These are phyloP conservation scores for Salpingus planirostris DNA, from an alignment of 2,888 invertebrate genomes.

Conservation along the genomic window DNA sequence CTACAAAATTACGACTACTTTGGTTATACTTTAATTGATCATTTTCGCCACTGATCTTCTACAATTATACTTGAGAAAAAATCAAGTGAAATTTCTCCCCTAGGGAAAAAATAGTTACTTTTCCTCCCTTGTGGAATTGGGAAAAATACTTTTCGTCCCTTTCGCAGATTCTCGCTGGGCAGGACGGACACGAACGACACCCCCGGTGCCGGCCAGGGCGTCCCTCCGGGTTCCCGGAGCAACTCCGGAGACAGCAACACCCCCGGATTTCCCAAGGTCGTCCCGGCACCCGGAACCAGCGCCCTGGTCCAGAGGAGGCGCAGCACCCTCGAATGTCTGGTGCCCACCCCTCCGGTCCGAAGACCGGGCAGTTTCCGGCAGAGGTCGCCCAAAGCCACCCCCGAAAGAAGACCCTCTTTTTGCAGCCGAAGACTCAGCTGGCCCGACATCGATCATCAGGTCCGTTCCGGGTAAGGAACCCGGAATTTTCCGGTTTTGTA, in stretches of 20 bases:
- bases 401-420: slow-evolving; percentile 59
- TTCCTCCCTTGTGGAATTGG: background rate
- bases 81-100: no score
- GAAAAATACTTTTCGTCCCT: slow-evolving; percentile 3
- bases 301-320: slow-evolving; percentile 46
- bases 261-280: slow-evolving; percentile 62
- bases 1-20: no score
- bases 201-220: slow-evolving; percentile 19
- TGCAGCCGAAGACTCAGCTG: slow-evolving; percentile 71
- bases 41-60: no score
- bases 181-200: slow-evolving; percentile 35
- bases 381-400: slow-evolving; percentile 46
- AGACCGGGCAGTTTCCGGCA: slow-evolving; percentile 47
- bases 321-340: slow-evolving; percentile 52
- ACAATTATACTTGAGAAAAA: no score
- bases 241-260: slow-evolving; percentile 40
- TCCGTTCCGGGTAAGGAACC: slow-evolving; percentile 72
- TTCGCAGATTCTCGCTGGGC: slow-evolving; percentile 39
- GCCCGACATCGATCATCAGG: slow-evolving; percentile 79
- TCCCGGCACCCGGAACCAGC: slow-evolving; percentile 59
- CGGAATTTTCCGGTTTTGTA: no score
- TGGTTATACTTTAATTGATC: no score
- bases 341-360: slow-evolving; percentile 34
- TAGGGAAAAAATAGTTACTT: no score
- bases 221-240: slow-evolving; percentile 33